Evolutionary conservation across 2,113 vertebrate species (phyloP).

Genomic region (Atrichornis clamosus): DNA sequence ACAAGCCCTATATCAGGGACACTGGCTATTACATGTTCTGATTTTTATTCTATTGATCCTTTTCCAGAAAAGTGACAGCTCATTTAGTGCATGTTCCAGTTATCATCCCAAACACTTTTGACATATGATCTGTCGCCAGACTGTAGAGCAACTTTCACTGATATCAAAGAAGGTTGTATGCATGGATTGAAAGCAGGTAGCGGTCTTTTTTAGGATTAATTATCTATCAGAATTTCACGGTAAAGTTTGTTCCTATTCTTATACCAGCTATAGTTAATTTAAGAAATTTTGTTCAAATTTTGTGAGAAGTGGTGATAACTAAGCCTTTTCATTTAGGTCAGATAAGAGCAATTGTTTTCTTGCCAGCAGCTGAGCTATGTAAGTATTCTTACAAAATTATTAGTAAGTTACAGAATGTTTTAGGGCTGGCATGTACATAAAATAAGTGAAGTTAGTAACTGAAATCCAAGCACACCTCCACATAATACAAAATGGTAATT

Average conservation of each 20-base stretch:
- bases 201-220: not conserved
- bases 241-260: not conserved
- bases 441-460: not conserved
- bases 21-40: not conserved
- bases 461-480: not conserved
- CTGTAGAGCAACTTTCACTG: not conserved
- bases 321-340: not conserved
- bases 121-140: not conserved
- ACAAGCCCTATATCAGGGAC: not conserved
- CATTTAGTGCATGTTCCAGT: not conserved
- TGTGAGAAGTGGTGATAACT: not conserved
- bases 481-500: not conserved
- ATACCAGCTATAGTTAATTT: not conserved
- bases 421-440: not conserved
- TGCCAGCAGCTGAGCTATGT: not conserved
- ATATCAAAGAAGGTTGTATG: not conserved
- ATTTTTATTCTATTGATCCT: not conserved
- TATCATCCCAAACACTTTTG: not conserved
- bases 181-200: not conserved
- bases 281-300: not conserved
- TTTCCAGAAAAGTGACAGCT: not conserved
- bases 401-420: not conserved
- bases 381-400: not conserved
- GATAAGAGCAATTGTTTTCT: not conserved
- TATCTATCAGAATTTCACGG: not conserved